phyloP scores from a whole-genome alignment of 2,888 invertebrate genomes.

The Cyaniris semiargus region DNA sequence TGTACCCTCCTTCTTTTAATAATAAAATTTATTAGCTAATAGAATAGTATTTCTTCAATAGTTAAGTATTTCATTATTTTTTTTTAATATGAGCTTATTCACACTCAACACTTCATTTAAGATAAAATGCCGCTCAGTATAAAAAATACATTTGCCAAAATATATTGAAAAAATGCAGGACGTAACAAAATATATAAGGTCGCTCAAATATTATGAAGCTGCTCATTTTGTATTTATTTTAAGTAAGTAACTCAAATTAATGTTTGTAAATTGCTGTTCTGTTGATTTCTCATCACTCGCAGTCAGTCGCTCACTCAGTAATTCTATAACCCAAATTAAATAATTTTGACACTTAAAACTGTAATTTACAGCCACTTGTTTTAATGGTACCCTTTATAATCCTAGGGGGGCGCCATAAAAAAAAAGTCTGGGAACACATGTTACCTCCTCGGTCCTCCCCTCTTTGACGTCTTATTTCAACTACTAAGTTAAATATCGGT shows the following conservation, averaged over 20 bases:
- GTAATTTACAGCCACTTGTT: conserved; percentile 12
- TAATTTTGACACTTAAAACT: background rate
- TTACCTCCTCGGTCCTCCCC: too few species aligned
- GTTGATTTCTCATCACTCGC: background rate
- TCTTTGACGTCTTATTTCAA: too few species aligned
- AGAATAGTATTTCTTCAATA: conserved; percentile 23
- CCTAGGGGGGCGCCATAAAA: too few species aligned
- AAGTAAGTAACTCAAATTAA: background rate
- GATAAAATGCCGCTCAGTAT: conserved; percentile 9
- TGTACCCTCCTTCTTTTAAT: too few species aligned
- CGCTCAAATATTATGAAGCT: conserved; percentile 7
- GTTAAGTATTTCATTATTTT: background rate
- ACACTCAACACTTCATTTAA: background rate
- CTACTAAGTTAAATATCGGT: too few species aligned
- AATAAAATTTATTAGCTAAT: conserved; percentile 12
- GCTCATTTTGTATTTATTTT: background rate
- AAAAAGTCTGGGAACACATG: too few species aligned
- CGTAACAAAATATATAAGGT: conserved; percentile 17
- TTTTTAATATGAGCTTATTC: background rate
- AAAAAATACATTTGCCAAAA: background rate
- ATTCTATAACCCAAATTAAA: conserved; percentile 8
- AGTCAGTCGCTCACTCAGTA: background rate
- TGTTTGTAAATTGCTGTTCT: background rate
- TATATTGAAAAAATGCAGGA: conserved; percentile 17
- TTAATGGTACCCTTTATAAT: background rate